Conservation (phyloP, 2,113 vertebrate genomes). For the Saguinus imperator region DNA sequence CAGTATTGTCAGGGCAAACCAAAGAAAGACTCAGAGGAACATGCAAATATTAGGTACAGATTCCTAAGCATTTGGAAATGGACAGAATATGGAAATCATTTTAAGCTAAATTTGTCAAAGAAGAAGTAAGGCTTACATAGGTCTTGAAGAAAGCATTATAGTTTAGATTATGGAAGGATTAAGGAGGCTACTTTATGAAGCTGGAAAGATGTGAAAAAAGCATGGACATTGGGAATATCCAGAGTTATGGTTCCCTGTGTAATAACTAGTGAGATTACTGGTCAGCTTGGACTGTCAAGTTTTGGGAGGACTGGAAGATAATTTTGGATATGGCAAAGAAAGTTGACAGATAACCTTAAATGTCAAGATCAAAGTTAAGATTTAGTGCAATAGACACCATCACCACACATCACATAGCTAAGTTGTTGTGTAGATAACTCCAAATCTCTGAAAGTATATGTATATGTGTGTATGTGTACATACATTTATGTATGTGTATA, state of each 20-base stretch:
- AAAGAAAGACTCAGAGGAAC: background rate
- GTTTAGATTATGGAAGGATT: background rate
- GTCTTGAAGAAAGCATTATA: background rate
- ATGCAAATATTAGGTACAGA: background rate
- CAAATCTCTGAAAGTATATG: background rate
- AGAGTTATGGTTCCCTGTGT: background rate
- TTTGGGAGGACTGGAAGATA: background rate
- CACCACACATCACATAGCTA: background rate
- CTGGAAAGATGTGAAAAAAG: background rate
- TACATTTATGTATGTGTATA: rapidly evolving
- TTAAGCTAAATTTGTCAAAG: background rate
- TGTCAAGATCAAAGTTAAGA: slow-evolving; percentile 9
- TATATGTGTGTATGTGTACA: background rate
- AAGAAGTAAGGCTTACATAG: background rate
- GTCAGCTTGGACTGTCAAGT: background rate
- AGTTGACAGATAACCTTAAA: background rate
- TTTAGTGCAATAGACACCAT: background rate
- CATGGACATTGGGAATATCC: background rate
- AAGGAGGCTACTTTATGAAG: background rate
- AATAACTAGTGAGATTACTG: background rate
- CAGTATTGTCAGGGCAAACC: background rate
- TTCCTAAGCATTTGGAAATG: background rate
- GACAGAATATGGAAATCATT: background rate
- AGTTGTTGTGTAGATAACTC: background rate
- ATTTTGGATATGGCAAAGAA: background rate